phyloP scores from a whole-genome alignment of 2,797 vertebrate genomes.

The Sardinella longiceps region DNA sequence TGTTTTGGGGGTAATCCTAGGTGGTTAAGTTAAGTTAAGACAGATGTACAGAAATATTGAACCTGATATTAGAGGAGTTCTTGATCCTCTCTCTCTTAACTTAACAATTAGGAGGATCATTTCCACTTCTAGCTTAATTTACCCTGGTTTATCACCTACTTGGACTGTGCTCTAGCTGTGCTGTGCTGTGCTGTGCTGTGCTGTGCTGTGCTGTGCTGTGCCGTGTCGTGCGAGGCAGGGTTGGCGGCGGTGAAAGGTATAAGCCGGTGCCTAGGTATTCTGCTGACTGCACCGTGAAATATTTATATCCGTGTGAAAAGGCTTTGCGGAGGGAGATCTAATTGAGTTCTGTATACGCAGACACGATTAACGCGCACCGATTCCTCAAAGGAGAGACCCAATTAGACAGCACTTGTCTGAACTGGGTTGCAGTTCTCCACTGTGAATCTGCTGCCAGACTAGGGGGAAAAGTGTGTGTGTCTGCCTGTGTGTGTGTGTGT shows the following conservation, averaged over 20 bases:
- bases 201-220: not conserved
- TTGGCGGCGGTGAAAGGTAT: not conserved
- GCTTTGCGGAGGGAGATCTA: constrained; percentile 71
- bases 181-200: too few species aligned
- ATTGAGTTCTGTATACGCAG: constrained; percentile 81
- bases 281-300: constrained; percentile 74
- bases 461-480: constrained; percentile 66
- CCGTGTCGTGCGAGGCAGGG: not conserved
- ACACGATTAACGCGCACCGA: constrained; percentile 76
- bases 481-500: constrained; percentile 64
- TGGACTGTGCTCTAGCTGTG: too few species aligned
- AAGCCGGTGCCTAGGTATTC: constrained; percentile 50
- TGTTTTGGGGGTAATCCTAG: too few species aligned
- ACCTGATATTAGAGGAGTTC: too few species aligned
- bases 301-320: constrained; percentile 78
- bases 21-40: too few species aligned
- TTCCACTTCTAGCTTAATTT: too few species aligned
- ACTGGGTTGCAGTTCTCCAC: constrained; percentile 72
- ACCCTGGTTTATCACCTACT: too few species aligned
- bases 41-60: too few species aligned
- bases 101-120: too few species aligned
- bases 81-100: too few species aligned
- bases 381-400: constrained; percentile 81
- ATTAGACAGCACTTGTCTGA: constrained; percentile 75
- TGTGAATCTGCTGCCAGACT: constrained; percentile 60